These are phyloP conservation scores for Mactromeris polynyma DNA, from an alignment of 2,888 invertebrate species.

Conservation along the genomic window DNA sequence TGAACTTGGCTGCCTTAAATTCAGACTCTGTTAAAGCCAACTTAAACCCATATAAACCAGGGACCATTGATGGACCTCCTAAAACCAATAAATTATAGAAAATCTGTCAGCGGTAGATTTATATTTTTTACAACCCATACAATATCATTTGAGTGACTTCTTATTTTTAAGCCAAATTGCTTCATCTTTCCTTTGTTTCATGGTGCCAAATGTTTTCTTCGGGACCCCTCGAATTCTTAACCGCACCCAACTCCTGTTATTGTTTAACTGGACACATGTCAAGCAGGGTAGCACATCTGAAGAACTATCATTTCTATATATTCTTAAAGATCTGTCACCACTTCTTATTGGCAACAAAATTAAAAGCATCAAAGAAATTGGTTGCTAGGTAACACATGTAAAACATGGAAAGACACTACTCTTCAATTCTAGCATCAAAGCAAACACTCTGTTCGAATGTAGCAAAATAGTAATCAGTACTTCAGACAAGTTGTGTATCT, in stretches of 20 bases:
- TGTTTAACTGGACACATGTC: background rate
- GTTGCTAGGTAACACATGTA: background rate
- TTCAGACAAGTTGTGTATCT: background rate
- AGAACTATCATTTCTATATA: background rate
- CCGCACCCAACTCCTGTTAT: background rate
- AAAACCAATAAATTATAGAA: too few relatives aligned
- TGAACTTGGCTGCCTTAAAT: too few relatives aligned
- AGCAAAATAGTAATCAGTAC: background rate
- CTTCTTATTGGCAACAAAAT: background rate
- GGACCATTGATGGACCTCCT: too few relatives aligned
- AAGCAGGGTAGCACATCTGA: background rate
- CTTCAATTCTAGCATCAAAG: background rate
- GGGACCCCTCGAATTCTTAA: background rate
- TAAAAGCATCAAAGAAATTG: background rate
- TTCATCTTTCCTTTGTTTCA: too few relatives aligned
- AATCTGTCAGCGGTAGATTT: too few relatives aligned
- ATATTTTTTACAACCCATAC: too few relatives aligned
- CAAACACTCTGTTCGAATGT: background rate
- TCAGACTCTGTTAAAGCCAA: too few relatives aligned
- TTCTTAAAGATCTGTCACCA: background rate
- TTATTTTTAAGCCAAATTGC: too few relatives aligned
- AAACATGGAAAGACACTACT: slow-evolving; percentile 3
- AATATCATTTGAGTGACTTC: background rate
- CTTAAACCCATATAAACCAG: too few relatives aligned
- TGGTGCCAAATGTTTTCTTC: background rate